Percentiles rank a stretch among this genome's conserved stretches.
Conservation (phyloP, 2,888 invertebrate species). For the Scaptomyza reducta region DNA sequence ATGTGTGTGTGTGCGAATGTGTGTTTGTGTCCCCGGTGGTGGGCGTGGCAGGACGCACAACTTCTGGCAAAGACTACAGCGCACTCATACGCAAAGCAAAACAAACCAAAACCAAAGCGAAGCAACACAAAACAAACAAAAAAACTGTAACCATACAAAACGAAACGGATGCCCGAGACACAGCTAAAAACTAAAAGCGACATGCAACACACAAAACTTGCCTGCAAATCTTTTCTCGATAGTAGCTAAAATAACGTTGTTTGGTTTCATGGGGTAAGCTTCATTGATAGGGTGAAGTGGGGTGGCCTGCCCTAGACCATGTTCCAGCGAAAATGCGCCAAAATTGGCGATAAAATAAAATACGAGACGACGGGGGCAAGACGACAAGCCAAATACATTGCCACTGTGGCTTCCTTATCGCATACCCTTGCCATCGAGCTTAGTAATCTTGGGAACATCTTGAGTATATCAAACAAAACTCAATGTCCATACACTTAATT, state of each 20-base stretch:
- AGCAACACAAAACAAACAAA: constrained; percentile 47
- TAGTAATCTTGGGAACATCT: constrained; percentile 5
- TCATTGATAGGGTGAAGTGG: not conserved
- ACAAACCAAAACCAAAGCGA: constrained; percentile 28
- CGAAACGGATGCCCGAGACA: constrained; percentile 72
- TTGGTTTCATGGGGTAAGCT: constrained; percentile 26
- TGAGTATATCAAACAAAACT: constrained; percentile 3
- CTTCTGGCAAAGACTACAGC: constrained; percentile 60
- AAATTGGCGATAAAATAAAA: constrained; percentile 80
- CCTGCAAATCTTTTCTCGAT: constrained; percentile 47
- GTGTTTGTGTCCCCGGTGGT: constrained; percentile 26
- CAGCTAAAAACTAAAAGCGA: constrained; percentile 75
- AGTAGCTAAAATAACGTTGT: constrained; percentile 41
- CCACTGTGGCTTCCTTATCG: constrained; percentile 39
- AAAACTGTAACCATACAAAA: constrained; percentile 49
- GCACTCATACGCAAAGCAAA: constrained; percentile 73
- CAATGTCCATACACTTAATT: not conserved
- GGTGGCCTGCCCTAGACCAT: not conserved
- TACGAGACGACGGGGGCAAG: constrained; percentile 59
- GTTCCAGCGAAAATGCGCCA: constrained; percentile 50
- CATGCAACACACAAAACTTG: constrained; percentile 51
- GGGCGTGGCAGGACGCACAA: constrained; percentile 61
- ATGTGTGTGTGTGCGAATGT: constrained; percentile 39
- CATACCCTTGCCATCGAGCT: constrained; percentile 33
- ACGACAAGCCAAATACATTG: constrained; percentile 50